These are phyloP conservation scores for Tarsius wallacei DNA, from an alignment of 2,797 vertebrate genomes.

Conservation along the genomic window DNA sequence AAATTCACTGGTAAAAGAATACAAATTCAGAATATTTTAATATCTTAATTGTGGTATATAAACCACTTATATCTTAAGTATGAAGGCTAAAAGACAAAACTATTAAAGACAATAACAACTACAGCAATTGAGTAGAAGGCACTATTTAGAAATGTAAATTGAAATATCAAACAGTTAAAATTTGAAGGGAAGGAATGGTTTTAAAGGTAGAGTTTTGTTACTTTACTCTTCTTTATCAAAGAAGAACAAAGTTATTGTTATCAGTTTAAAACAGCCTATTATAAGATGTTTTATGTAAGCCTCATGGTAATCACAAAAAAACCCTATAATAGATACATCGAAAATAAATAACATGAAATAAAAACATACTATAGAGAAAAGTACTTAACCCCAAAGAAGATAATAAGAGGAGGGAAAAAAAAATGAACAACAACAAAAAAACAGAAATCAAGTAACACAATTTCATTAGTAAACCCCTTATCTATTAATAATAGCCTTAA, in stretches of 20 bases:
- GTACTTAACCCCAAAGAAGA: not conserved
- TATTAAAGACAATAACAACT: not conserved
- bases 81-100: not conserved
- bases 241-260: not conserved
- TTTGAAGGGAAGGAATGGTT: not conserved
- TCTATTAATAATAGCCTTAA: not conserved
- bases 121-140: not conserved
- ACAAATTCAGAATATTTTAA: not conserved
- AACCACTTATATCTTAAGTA: not conserved
- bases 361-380: not conserved
- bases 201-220: not conserved
- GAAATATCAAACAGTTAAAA: not conserved
- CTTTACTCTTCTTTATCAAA: not conserved
- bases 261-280: not conserved
- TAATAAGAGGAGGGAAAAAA: not conserved
- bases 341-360: not conserved
- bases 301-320: not conserved
- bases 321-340: not conserved
- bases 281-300: not conserved
- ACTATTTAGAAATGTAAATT: not conserved
- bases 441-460: not conserved
- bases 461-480: not conserved
- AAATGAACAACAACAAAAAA: not conserved
- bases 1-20: not conserved
- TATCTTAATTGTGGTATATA: not conserved